Conservation (phyloP, 2,888 invertebrate genomes). For the Morpho deidamia region DNA sequence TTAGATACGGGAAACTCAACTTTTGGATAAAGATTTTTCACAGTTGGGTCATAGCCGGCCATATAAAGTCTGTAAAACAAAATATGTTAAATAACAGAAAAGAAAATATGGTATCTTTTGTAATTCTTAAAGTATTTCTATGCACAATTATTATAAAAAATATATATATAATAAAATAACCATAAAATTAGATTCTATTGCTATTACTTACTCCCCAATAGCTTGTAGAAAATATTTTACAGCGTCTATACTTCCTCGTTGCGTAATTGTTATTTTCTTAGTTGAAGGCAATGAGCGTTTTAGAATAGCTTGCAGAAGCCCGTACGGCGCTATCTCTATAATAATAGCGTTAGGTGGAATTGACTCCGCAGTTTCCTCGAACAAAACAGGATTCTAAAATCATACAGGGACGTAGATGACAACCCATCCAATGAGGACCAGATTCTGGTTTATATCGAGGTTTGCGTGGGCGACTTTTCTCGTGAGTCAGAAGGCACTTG, state of each 20-base stretch:
- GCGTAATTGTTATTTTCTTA: conserved; percentile 84
- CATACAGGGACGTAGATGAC: not conserved
- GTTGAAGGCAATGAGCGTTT: conserved; percentile 82
- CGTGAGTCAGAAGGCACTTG: too few species aligned
- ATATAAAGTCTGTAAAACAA: conserved; percentile 80
- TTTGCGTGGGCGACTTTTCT: too few species aligned
- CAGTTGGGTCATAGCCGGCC: conserved; percentile 82
- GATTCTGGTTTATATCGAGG: too few species aligned
- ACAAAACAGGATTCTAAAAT: conserved; percentile 75
- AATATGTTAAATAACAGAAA: not conserved
- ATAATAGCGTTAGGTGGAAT: conserved; percentile 86
- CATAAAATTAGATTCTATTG: not conserved
- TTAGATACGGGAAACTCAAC: conserved; percentile 88
- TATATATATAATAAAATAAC: too few species aligned
- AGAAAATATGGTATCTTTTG: not conserved
- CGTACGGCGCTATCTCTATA: conserved; percentile 92
- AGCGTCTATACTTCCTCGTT: conserved; percentile 80
- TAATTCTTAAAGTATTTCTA: not conserved
- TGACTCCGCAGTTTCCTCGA: conserved; percentile 85
- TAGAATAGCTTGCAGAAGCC: conserved; percentile 88
- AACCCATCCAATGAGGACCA: too few species aligned
- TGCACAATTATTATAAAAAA: not conserved
- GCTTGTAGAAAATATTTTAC: conserved; percentile 73
- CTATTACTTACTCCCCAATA: conserved; percentile 58
- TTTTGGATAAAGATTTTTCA: conserved; percentile 84